These are phyloP conservation scores for Ceratothoa steindachneri DNA, from an alignment of 2,888 invertebrate species.

Conservation along the genomic window DNA sequence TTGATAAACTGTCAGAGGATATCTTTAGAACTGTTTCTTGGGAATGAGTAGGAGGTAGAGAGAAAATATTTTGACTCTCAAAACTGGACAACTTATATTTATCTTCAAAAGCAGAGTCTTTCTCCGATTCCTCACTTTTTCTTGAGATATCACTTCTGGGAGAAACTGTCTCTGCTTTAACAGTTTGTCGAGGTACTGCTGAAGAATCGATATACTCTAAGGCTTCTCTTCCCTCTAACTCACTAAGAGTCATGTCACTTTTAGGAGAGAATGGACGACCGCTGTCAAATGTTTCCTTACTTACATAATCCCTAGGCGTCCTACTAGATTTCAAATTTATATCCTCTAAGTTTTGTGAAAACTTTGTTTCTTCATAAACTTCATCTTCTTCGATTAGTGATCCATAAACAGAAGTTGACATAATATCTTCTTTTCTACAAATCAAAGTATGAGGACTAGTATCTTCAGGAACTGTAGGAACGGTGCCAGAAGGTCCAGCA, in stretches of 20 bases:
- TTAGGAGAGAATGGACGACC: constrained; percentile 41
- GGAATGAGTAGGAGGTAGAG: not conserved
- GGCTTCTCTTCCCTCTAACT: constrained; percentile 31
- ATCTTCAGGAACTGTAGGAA: constrained; percentile 15
- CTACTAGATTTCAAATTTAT: not conserved
- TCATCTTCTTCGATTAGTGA: constrained; percentile 23
- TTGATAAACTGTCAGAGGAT: constrained; percentile 1
- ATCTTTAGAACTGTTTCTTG: not conserved
- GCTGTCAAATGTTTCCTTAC: constrained; percentile 34
- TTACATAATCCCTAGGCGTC: not conserved
- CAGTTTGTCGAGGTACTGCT: constrained; percentile 22
- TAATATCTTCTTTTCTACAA: constrained; percentile 29
- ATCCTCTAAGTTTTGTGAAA: constrained; percentile 10
- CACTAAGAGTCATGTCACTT: constrained; percentile 35
- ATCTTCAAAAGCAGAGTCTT: constrained; percentile 46
- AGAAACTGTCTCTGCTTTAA: constrained; percentile 25
- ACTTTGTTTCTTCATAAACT: constrained; percentile 1
- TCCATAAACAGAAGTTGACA: constrained; percentile 44
- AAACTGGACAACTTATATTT: constrained; percentile 42
- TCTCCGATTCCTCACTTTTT: constrained; percentile 32
- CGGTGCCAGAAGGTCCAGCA: constrained; percentile 3
- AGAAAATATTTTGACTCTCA: constrained; percentile 24
- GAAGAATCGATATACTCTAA: constrained; percentile 36
- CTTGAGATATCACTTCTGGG: constrained; percentile 29
- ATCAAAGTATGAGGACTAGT: constrained; percentile 13